Evolutionary conservation across 2,797 vertebrate species (phyloP), one percentile per base, ranked within the genome.

Genomic region (Nyctibius grandis): DNA sequence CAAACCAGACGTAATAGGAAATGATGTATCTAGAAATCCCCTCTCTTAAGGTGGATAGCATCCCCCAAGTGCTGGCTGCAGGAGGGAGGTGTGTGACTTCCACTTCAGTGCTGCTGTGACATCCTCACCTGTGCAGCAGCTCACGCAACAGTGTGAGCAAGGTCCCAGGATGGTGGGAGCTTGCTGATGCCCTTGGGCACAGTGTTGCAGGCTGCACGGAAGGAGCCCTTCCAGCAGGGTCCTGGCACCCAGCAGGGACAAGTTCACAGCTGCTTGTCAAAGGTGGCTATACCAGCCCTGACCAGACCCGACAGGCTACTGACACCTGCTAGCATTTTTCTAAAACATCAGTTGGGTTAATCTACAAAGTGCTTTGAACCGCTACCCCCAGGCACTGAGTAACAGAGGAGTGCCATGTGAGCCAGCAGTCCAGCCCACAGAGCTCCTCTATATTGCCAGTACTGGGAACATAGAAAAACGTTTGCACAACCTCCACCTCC

Each of bases 361-460:
- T 23, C 7, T 59, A 4, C 22, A 7, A 1, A 53, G 47, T 70
- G 44, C 20, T 61, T 63, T 48, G 44, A 85, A 5, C 8, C 2
- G 0, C 9, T 57, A 6, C 11, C 42, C 20, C 14, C 0, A 2
- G n/a, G 79, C 78, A 31, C 16, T 7, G 56, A 44, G 36, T 2
- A 6, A 36, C 2, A 3, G 53, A 47, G 54, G 34, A 75, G 57
- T 29, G n/a, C 65, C 1, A 0, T 5, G 22, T 23, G 34, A 92
- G 61, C 51, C 77, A 77, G 50, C 42, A 26, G 42, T 33, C 28
- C 31, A 33, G 34, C 74, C 81, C 34, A 9, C 13, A 21, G 29
- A n/a, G 38, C 77, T 65, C 23, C 50, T 67, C 38, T 23, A 1
- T 8, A 10, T 57, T 51, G 38, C 20, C 68, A 40, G 5, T 9